Percentiles rank a stretch among this genome's conserved stretches.
Evolutionary conservation across 1,140 invertebrate genomes (phyloP).

Genomic region (Rhagoletis zephyria): DNA sequence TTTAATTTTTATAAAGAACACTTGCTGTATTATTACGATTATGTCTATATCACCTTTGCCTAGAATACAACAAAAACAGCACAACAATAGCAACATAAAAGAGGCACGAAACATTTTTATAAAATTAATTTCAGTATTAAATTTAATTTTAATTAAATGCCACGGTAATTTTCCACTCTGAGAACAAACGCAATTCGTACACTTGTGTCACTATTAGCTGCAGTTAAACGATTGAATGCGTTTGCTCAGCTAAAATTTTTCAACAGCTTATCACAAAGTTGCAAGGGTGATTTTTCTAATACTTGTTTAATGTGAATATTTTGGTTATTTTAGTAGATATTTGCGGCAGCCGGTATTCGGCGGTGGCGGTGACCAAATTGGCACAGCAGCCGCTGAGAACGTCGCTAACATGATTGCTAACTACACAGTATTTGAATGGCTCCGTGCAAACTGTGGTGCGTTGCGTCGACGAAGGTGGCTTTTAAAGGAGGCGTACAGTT

Average conservation of each 20-base stretch:
- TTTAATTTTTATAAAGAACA: neutral
- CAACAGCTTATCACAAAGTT: neutral
- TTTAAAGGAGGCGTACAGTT: slow-evolving; percentile 23
- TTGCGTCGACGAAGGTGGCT: neutral
- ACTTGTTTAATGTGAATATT: slow-evolving; percentile 1
- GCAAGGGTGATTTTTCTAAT: neutral
- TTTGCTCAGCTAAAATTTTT: neutral
- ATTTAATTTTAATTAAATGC: neutral
- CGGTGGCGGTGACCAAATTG: neutral
- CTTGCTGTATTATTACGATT: too few relatives aligned
- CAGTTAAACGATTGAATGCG: neutral
- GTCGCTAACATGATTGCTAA: neutral
- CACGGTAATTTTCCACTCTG: neutral
- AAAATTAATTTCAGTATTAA: neutral
- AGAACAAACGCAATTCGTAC: neutral
- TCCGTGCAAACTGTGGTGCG: neutral
- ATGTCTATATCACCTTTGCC: neutral
- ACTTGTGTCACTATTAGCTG: slow-evolving; percentile 3
- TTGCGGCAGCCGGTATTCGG: neutral
- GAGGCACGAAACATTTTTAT: neutral
- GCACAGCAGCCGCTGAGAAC: neutral
- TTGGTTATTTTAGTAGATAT: neutral
- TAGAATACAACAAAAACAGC: neutral
- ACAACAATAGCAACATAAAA: neutral
- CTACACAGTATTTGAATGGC: neutral